Evolutionary conservation across 2,888 invertebrate genomes (phyloP).

Genomic region (Cenopis cana): DNA sequence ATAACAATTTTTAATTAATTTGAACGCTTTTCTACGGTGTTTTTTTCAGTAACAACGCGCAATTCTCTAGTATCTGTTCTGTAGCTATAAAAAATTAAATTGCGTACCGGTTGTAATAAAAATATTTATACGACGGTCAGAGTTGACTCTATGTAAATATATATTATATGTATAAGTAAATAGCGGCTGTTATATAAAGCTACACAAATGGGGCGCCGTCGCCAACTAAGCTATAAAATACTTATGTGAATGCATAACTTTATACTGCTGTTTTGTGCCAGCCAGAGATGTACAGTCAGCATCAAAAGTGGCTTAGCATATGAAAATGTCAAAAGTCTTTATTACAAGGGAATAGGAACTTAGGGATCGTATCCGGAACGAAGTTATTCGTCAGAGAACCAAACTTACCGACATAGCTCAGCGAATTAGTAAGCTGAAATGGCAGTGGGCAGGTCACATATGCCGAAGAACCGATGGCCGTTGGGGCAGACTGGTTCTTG

Average conservation of each 20-base stretch:
- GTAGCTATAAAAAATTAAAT: background rate
- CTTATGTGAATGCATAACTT: slow-evolving; percentile 37
- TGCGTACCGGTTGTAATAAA: background rate
- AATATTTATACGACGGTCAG: background rate
- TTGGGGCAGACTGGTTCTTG: too few relatives aligned
- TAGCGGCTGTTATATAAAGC: slow-evolving; percentile 11
- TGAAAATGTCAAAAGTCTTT: too few relatives aligned
- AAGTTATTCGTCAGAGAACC: too few relatives aligned
- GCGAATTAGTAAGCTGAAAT: too few relatives aligned
- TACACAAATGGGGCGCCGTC: slow-evolving; percentile 5
- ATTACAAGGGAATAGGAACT: too few relatives aligned
- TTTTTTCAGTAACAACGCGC: background rate
- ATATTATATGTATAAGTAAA: background rate
- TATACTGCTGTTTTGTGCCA: slow-evolving; percentile 38
- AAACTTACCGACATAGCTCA: too few relatives aligned
- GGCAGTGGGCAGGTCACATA: too few relatives aligned
- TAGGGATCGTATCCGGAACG: too few relatives aligned
- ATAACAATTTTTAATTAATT: too few relatives aligned
- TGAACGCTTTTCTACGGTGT: too few relatives aligned
- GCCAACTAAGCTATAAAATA: slow-evolving; percentile 30
- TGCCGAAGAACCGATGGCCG: too few relatives aligned
- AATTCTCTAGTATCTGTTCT: background rate
- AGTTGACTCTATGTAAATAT: background rate
- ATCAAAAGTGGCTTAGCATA: too few relatives aligned
- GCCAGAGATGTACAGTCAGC: slow-evolving; percentile 15